Evolutionary conservation across 2,888 invertebrate species (phyloP), one percentile per base, ranked within the genome.

Genomic region (Leptopilina syphax): DNA sequence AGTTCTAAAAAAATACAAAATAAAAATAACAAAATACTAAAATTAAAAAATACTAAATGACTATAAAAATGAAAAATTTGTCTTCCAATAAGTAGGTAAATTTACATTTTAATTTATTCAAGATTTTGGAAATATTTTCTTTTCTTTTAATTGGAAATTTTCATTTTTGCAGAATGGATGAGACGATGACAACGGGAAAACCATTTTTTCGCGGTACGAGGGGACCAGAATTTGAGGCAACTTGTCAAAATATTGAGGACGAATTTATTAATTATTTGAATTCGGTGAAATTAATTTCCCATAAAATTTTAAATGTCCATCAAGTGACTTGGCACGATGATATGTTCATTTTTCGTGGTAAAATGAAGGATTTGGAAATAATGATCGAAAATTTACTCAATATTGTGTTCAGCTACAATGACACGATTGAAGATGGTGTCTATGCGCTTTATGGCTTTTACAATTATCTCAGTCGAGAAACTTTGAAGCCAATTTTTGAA

Each of bases 321-420:
- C 94, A 95, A 54, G 94, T 95, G 0, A 94, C 95, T n/a, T 98
- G 98, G 98, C 96, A 96, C 90, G 96, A 96, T 85, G 95, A 95
- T 83, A 94, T 96, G 87, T 91, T 94, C 67, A 92, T 93, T 84
- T 95, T 95, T 87, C 93, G 94, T 79, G 92, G 92, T 1, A 92
- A 93, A 77, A 93, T 95, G 86, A 95, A 94, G 87, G 94, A 95
- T 84, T 94, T 95, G 79, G 95, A 95, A 92, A 94, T 96, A 84
- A 96, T 96, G 84, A 95, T 97, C 84, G 96, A 97, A 90, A 97
- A 97, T 89, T 93, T 97, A 8, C 95, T 97, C 65, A 94, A 95
- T 70, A 94, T 95, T 0, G 95, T 96, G 0, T 98, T 98, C 89
- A 95, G 96, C 84, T 94, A 95, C 8, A 94, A 97, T 8, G 95